Conservation (phyloP, 2,113 vertebrate species). For the Oryzias javanicus region DNA sequence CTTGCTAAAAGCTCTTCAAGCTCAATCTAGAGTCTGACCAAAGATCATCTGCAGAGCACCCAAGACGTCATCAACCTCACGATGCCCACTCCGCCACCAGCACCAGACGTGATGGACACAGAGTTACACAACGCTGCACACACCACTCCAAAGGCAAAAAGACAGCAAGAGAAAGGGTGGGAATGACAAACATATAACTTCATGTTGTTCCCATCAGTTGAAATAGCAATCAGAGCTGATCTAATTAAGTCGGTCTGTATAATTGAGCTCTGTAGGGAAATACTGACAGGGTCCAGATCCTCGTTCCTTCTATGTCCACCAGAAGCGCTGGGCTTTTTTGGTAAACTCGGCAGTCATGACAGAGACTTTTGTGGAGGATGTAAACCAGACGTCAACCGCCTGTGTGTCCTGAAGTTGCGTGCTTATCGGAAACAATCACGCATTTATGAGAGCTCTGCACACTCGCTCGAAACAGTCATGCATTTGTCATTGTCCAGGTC, state of each 20-base stretch:
- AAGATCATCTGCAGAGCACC: constrained; percentile 73
- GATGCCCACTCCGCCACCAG: constrained; percentile 30
- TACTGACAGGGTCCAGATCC: constrained; percentile 76
- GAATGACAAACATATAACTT: constrained; percentile 53
- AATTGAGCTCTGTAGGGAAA: constrained; percentile 66
- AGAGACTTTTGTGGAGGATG: constrained; percentile 54
- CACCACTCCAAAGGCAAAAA: constrained; percentile 14
- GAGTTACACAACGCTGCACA: constrained; percentile 26
- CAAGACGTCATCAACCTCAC: constrained; percentile 54
- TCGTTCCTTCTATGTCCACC: constrained; percentile 52
- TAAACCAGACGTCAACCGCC: constrained; percentile 62
- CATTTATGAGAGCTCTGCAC: constrained; percentile 42
- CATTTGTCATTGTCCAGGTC: constrained; percentile 63
- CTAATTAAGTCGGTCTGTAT: constrained; percentile 70
- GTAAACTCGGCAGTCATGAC: constrained; percentile 59
- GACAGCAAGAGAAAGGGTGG: constrained; percentile 49
- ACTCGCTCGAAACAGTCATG: constrained; percentile 48
- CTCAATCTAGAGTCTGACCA: constrained; percentile 68
- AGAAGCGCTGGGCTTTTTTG: constrained; percentile 64
- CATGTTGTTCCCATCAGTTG: constrained; percentile 71
- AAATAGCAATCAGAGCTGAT: constrained; percentile 74
- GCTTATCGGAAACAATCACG: constrained; percentile 56
- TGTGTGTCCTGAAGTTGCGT: constrained; percentile 65
- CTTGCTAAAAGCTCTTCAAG: constrained; percentile 64
- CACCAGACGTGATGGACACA: constrained; percentile 32